These are phyloP conservation scores for Poicephalus gulielmi DNA, from an alignment of 2,113 vertebrate species.

Conservation along the genomic window DNA sequence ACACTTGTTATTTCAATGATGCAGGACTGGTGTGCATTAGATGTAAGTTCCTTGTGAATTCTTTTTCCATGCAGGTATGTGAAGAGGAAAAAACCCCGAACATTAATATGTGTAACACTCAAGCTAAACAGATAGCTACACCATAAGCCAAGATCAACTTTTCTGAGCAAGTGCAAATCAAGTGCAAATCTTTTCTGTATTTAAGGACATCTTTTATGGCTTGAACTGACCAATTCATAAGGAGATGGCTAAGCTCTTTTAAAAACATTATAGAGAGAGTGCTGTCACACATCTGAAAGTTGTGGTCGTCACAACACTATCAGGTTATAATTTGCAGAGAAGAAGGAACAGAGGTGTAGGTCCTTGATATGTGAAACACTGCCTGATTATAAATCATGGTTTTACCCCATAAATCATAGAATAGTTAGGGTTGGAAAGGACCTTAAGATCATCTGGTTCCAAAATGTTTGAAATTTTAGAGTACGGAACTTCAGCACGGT, in stretches of 20 bases:
- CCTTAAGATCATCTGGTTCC: no score
- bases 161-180: neutral
- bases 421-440: no score
- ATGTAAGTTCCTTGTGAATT: conserved; percentile 79
- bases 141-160: neutral
- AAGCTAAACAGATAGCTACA: neutral
- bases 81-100: neutral
- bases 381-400: neutral
- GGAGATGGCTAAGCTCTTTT: neutral
- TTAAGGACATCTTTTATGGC: neutral
- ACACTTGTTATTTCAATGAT: conserved; percentile 98
- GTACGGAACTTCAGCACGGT: neutral
- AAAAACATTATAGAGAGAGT: neutral
- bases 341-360: neutral
- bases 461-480: neutral
- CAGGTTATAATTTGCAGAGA: neutral
- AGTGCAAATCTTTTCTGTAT: neutral
- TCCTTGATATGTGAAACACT: neutral
- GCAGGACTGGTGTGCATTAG: conserved; percentile 95
- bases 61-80: neutral
- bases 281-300: neutral
- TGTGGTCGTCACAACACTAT: neutral
- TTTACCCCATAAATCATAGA: neutral
- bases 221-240: neutral
- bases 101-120: neutral